Conservation (phyloP, 2,888 invertebrate genomes). For the Xanthia icteritia region DNA sequence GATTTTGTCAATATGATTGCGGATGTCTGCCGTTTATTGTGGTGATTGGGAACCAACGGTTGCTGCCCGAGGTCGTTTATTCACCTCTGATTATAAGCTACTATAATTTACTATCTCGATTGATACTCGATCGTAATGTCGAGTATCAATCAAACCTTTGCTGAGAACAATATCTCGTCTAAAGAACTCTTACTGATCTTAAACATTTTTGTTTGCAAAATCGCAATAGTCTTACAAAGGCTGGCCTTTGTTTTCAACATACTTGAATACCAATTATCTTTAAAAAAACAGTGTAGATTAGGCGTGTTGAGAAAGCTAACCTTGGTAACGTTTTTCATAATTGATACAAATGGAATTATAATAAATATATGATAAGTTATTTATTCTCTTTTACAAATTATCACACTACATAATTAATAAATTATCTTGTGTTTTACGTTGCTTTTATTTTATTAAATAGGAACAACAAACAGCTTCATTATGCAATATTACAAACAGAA, state of each 20-base stretch:
- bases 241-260: not conserved
- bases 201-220: not conserved
- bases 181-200: not conserved
- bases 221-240: too few relatives aligned
- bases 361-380: constrained; percentile 19
- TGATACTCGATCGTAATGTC: constrained; percentile 21
- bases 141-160: too few relatives aligned
- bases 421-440: not conserved
- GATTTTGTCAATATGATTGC: constrained; percentile 76
- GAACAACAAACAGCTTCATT: too few relatives aligned
- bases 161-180: too few relatives aligned
- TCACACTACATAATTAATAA: constrained; percentile 10
- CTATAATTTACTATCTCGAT: constrained; percentile 49
- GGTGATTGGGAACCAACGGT: constrained; percentile 78
- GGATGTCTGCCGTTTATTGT: constrained; percentile 76
- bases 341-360: constrained; percentile 43
- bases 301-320: not conserved
- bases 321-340: constrained; percentile 11
- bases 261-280: not conserved
- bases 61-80: constrained; percentile 82
- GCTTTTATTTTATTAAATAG: not conserved
- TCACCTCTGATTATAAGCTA: constrained; percentile 72
- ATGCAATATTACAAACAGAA: too few relatives aligned
- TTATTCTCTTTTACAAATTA: constrained; percentile 37
- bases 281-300: too few relatives aligned